These are phyloP conservation scores for Iguana delicatissima DNA, from an alignment of 2,797 vertebrate genomes.

Conservation along the genomic window DNA sequence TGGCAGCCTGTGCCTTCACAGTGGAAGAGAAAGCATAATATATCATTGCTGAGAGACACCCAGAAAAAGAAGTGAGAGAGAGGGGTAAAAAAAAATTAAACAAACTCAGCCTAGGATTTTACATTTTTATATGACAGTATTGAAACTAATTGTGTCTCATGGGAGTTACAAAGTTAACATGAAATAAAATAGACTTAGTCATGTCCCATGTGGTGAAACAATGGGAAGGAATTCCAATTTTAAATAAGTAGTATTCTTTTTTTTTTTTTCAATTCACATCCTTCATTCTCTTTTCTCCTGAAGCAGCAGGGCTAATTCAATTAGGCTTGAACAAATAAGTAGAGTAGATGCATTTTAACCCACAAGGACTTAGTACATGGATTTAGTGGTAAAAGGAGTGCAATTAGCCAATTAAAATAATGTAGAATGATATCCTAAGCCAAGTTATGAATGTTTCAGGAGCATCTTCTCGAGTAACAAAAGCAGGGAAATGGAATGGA, in stretches of 20 bases:
- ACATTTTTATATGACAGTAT: neutral
- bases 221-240: neutral
- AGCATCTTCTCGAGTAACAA: neutral
- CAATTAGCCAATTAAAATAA: constrained; percentile 23
- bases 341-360: constrained; percentile 25
- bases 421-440: neutral
- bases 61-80: neutral
- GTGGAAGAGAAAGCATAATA: constrained; percentile 39
- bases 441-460: constrained; percentile 33
- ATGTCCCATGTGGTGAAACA: neutral
- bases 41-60: neutral
- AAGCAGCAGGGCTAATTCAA: constrained; percentile 7
- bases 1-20: constrained; percentile 33
- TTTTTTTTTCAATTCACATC: neutral
- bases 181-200: neutral
- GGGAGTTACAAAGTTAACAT: neutral
- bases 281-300: neutral
- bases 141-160: constrained; percentile 41
- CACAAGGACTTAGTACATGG: neutral
- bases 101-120: constrained; percentile 10
- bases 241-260: neutral
- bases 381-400: constrained; percentile 17
- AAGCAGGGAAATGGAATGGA: neutral
- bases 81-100: constrained; percentile 9
- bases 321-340: constrained; percentile 28